A percentile compares a stretch with the other conserved stretches of the same genome.
phyloP scores from a whole-genome alignment of 2,113 vertebrate genomes.

The Gyps fulvus region DNA sequence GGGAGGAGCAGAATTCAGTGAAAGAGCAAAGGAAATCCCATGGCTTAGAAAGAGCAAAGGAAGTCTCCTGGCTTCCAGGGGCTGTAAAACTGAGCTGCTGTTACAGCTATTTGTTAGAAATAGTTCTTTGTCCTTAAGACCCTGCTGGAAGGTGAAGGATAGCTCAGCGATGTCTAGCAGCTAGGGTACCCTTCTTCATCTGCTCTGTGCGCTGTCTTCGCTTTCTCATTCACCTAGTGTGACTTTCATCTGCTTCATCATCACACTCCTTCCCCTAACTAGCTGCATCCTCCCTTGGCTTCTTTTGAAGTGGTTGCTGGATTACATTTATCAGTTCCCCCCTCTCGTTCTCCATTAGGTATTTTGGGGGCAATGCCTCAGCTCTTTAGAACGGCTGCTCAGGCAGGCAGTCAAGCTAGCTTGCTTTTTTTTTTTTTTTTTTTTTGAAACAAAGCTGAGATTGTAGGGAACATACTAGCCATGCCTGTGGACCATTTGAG shows the following conservation, averaged over 20 bases:
- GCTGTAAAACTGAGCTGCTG: not conserved
- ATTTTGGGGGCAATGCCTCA: not conserved
- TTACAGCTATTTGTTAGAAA: not conserved
- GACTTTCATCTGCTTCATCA: not conserved
- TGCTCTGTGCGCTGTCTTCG: not conserved
- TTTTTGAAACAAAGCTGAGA: not conserved
- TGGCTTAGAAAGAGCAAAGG: not conserved
- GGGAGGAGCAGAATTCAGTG: not conserved
- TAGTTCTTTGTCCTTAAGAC: not conserved
- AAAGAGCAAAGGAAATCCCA: not conserved
- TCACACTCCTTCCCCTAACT: not conserved
- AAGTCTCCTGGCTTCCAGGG: not conserved
- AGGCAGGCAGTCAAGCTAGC: not conserved
- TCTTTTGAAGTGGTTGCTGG: not conserved
- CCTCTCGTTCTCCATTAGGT: not conserved
- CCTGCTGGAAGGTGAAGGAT: not conserved
- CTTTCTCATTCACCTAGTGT: not conserved
- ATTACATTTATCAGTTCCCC: not conserved
- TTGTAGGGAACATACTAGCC: not conserved
- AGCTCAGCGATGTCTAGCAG: not conserved
- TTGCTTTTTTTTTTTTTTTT: not conserved
- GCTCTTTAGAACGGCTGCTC: not conserved
- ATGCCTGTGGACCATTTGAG: too few relatives aligned
- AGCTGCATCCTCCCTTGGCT: not conserved
- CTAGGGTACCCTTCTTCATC: not conserved